These are phyloP conservation scores for Hemibagrus guttatus DNA, from an alignment of 2,797 vertebrate genomes.

Conservation along the genomic window DNA sequence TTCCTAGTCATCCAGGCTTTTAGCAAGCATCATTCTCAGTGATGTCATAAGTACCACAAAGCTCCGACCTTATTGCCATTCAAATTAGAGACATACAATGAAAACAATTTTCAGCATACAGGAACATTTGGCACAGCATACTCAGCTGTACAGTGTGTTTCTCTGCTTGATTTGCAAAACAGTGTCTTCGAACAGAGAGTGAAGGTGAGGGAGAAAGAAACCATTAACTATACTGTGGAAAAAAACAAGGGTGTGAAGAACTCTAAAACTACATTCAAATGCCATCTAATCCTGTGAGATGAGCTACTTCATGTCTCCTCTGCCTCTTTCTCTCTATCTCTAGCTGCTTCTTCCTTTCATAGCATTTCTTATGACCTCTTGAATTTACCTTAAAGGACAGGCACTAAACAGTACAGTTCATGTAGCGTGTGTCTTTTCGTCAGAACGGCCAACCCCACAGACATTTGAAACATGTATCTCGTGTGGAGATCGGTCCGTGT, in stretches of 20 bases:
- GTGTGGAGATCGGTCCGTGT: slow-evolving; percentile 39
- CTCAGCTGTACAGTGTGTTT: neutral
- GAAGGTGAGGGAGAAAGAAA: neutral
- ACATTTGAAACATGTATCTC: slow-evolving; percentile 56
- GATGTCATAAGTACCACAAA: neutral
- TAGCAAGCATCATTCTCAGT: neutral
- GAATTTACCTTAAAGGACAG: slow-evolving; percentile 43
- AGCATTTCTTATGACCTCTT: slow-evolving; percentile 35
- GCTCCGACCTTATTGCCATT: neutral
- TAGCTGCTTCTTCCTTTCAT: slow-evolving; percentile 50
- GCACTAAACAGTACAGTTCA: neutral
- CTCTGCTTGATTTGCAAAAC: slow-evolving; percentile 11
- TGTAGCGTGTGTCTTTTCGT: slow-evolving; percentile 44
- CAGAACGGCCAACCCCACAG: slow-evolving; percentile 67
- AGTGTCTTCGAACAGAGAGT: neutral
- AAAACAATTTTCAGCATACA: neutral
- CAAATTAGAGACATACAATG: neutral
- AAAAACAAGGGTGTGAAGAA: slow-evolving; percentile 41
- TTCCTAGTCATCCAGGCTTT: neutral
- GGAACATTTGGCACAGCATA: slow-evolving; percentile 5
- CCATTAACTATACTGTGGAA: slow-evolving; percentile 64
- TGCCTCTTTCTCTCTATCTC: slow-evolving; percentile 45
- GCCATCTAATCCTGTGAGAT: slow-evolving; percentile 62
- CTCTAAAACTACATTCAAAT: slow-evolving; percentile 67
- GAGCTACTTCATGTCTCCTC: slow-evolving; percentile 54